These are phyloP conservation scores for Entomobrya proxima DNA, from an alignment of 2,888 invertebrate species.

Conservation along the genomic window DNA sequence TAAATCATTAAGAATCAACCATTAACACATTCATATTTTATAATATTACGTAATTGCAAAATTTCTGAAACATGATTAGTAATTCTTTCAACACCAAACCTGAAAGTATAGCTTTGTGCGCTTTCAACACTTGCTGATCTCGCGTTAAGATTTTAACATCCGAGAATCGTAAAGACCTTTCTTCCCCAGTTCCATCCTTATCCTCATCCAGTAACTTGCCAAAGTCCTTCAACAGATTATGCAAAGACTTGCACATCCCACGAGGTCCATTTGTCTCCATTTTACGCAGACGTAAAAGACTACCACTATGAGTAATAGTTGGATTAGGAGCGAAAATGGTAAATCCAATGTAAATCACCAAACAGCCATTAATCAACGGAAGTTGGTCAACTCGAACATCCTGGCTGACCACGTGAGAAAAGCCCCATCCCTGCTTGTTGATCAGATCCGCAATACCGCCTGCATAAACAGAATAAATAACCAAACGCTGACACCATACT, in stretches of 20 bases:
- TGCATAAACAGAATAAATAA: not conserved
- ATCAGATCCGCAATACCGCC: not conserved
- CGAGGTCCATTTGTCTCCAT: not conserved
- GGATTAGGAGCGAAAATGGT: conserved; percentile 1
- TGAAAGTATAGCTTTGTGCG: not conserved
- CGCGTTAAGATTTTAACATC: conserved; percentile 9
- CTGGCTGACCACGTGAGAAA: not conserved
- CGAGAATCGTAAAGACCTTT: too few species aligned
- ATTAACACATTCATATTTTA: not conserved
- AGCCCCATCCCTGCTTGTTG: not conserved
- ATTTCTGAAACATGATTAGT: too few species aligned
- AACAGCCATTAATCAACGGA: not conserved
- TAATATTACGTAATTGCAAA: too few species aligned
- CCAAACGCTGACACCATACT: too few species aligned
- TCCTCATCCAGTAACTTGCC: not conserved
- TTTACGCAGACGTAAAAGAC: not conserved
- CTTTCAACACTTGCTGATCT: not conserved
- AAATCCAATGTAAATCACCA: not conserved
- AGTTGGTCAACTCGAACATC: not conserved
- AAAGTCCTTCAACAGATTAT: not conserved
- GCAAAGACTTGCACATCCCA: not conserved
- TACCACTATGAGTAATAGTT: not conserved
- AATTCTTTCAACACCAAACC: too few species aligned
- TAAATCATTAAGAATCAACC: not conserved
- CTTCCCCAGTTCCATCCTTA: not conserved